A percentile compares a stretch with the other conserved stretches of the same genome.
These are phyloP conservation scores for Gobionotothen gibberifrons DNA, from an alignment of 2,797 vertebrate genomes.

Conservation along the genomic window DNA sequence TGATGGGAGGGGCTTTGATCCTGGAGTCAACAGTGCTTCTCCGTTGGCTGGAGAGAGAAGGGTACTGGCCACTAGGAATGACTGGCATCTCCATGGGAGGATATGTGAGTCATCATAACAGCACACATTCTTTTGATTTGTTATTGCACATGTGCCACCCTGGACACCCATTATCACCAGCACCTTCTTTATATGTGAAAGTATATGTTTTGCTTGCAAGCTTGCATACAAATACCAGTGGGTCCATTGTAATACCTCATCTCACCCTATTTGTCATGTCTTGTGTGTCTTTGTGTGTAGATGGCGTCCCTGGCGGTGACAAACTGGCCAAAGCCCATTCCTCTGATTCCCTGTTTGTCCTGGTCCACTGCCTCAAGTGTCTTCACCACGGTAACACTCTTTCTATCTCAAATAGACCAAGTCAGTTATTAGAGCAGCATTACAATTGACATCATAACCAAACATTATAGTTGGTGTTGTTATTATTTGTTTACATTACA, in stretches of 20 bases:
- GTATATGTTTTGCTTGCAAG: background rate
- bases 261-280: background rate
- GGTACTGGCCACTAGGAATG: conserved; percentile 96
- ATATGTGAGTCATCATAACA: conserved; percentile 87
- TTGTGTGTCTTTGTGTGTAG: conserved; percentile 75
- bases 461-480: background rate
- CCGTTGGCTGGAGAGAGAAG: conserved; percentile 95
- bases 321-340: conserved; percentile 98
- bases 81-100: conserved; percentile 99
- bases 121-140: background rate
- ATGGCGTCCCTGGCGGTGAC: conserved; percentile 98
- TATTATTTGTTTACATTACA: no score
- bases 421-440: background rate
- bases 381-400: conserved; percentile 92
- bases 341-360: conserved; percentile 95
- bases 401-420: background rate
- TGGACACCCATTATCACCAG: background rate
- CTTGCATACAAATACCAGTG: background rate
- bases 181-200: background rate
- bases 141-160: background rate
- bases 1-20: conserved; percentile 97
- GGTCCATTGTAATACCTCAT: background rate
- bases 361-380: conserved; percentile 98
- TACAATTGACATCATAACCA: background rate
- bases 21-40: conserved; percentile 94